These are phyloP conservation scores for Flabesymbios commensalis DNA, from an alignment of 2,888 invertebrate species.

Conservation along the genomic window DNA sequence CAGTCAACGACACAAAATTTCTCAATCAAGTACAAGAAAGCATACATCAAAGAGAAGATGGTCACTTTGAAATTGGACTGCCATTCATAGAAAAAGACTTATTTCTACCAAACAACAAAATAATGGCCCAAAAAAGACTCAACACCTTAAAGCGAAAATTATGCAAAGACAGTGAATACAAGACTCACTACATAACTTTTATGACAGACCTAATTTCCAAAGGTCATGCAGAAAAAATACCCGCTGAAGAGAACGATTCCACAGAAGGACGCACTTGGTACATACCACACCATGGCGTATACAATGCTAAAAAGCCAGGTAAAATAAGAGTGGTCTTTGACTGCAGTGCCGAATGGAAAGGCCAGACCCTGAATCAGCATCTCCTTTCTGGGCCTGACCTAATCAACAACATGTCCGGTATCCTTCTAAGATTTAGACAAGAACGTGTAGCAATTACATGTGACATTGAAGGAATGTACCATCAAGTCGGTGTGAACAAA, in stretches of 20 bases:
- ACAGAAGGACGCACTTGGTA: not conserved
- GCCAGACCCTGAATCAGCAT: too few species aligned
- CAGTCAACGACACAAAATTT: not conserved
- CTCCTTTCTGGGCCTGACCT: not conserved
- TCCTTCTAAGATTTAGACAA: not conserved
- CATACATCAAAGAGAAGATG: not conserved
- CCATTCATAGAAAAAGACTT: not conserved
- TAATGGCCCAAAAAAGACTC: not conserved
- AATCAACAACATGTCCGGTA: not conserved
- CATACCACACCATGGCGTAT: constrained; percentile 1
- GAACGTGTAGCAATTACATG: not conserved
- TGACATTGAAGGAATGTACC: constrained; percentile 3
- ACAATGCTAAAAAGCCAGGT: not conserved
- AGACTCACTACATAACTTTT: not conserved
- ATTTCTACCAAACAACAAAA: not conserved
- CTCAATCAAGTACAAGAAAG: not conserved
- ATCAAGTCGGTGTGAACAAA: not conserved
- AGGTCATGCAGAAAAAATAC: not conserved
- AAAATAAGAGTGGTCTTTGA: constrained; percentile 3
- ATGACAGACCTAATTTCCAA: not conserved
- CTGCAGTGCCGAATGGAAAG: not conserved
- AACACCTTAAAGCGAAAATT: not conserved
- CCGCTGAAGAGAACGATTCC: not conserved
- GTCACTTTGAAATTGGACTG: not conserved
- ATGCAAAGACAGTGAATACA: not conserved